Conservation (phyloP, 1,140 invertebrate species). For the Sinella curviseta region DNA sequence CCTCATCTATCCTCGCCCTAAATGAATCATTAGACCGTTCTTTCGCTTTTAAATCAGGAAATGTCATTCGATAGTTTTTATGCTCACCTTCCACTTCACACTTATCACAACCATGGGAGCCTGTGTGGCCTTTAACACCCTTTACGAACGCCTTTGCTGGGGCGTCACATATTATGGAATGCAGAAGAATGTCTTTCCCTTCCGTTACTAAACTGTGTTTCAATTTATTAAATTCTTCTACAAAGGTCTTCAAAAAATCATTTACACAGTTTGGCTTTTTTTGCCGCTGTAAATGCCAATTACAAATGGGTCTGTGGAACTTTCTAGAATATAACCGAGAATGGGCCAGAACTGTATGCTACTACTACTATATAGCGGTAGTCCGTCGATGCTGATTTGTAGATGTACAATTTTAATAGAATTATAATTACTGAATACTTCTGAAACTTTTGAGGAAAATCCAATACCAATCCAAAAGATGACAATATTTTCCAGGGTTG, state of each 20-base stretch:
- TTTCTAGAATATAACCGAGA: constrained; percentile 1
- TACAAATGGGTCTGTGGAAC: neutral
- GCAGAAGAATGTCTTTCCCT: constrained; percentile 35
- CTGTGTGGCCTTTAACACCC: constrained; percentile 49
- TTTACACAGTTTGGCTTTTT: neutral
- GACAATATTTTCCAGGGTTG: neutral
- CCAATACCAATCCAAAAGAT: no score
- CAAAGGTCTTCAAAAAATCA: neutral
- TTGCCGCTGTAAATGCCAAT: constrained; percentile 6
- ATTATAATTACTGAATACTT: neutral
- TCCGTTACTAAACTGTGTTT: neutral
- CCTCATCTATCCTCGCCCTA: neutral
- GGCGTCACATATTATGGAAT: constrained; percentile 51
- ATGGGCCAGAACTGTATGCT: constrained; percentile 9
- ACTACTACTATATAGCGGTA: neutral
- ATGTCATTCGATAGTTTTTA: constrained; percentile 22
- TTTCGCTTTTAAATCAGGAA: constrained; percentile 29
- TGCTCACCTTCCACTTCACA: constrained; percentile 43
- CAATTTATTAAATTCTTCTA: neutral
- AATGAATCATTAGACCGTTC: constrained; percentile 47
- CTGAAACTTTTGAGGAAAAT: neutral
- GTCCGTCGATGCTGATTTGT: constrained; percentile 9
- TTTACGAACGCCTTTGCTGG: constrained; percentile 51
- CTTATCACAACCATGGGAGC: constrained; percentile 51
- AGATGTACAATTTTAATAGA: neutral